A percentile compares a stretch with the other conserved stretches of the same genome.
Conservation (phyloP, 1,140 invertebrate species). For the Hesperophylax magnus region DNA sequence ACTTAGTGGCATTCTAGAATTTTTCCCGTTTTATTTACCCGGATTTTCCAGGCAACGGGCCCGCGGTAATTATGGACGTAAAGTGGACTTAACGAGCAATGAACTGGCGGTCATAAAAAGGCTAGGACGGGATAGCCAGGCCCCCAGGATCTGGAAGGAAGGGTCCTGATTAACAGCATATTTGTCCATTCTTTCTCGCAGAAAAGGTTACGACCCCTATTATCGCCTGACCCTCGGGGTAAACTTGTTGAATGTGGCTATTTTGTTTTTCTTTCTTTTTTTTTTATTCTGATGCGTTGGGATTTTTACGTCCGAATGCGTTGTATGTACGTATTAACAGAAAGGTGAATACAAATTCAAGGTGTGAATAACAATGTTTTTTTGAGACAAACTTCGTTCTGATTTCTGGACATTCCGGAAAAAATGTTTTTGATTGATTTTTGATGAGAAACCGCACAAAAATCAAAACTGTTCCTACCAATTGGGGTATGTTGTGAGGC, state of each 20-base stretch:
- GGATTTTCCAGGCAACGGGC: slow-evolving; percentile 10
- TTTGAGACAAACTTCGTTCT: no score
- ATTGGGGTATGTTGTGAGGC: no score
- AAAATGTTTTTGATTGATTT: no score
- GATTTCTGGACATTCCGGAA: no score
- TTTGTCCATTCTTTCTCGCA: slow-evolving; percentile 32
- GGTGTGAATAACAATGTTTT: no score
- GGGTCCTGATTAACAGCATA: slow-evolving; percentile 46
- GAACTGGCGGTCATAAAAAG: slow-evolving; percentile 48
- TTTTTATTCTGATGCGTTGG: neutral
- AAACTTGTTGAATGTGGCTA: slow-evolving; percentile 43
- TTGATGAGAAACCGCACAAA: no score
- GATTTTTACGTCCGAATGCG: no score
- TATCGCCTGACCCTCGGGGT: slow-evolving; percentile 28
- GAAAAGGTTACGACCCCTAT: slow-evolving; percentile 21
- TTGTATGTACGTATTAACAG: no score
- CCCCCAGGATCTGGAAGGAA: slow-evolving; percentile 18
- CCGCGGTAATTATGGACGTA: slow-evolving; percentile 44
- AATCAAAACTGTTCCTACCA: no score
- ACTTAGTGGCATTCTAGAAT: slow-evolving; percentile 20
- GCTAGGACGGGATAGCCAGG: slow-evolving; percentile 14
- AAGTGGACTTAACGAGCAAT: slow-evolving; percentile 50
- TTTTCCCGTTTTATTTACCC: slow-evolving; percentile 41
- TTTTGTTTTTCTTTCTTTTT: slow-evolving; percentile 7
- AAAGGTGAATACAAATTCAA: no score